These are phyloP conservation scores for Pammene fasciana DNA, from an alignment of 2,888 invertebrate species.

Conservation along the genomic window DNA sequence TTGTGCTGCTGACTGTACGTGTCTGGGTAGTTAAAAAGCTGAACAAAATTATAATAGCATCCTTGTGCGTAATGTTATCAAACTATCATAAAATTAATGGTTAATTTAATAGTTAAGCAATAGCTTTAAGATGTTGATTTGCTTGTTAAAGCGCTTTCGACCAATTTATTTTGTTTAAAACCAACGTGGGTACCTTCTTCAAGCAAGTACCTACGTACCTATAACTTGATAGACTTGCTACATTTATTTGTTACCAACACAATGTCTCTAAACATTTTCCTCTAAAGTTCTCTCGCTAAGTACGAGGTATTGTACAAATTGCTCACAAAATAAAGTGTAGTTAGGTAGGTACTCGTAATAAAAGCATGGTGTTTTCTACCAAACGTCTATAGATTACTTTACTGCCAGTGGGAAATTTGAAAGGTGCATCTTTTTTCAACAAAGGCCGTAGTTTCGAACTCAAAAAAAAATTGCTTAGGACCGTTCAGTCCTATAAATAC, in stretches of 20 bases:
- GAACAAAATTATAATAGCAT: background rate
- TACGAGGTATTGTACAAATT: constrained; percentile 18
- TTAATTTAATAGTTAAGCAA: too few relatives aligned
- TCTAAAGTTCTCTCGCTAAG: background rate
- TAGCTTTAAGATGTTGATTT: background rate
- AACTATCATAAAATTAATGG: background rate
- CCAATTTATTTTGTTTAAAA: background rate
- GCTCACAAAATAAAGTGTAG: constrained; percentile 2
- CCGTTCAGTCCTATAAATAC: constrained; percentile 68
- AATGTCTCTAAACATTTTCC: background rate
- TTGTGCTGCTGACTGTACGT: background rate
- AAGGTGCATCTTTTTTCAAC: constrained; percentile 68
- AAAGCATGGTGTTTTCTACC: constrained; percentile 17
- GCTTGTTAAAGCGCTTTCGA: background rate
- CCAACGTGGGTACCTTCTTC: background rate
- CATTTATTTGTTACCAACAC: background rate
- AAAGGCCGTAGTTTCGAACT: constrained; percentile 49
- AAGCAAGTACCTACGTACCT: too few relatives aligned
- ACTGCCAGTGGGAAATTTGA: constrained; percentile 70
- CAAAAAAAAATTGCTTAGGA: constrained; percentile 56
- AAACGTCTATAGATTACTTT: constrained; percentile 12
- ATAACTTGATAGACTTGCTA: background rate
- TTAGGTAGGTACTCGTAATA: constrained; percentile 11
- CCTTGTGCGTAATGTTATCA: background rate
- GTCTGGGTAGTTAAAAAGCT: constrained; percentile 7